A percentile compares a stretch with the other conserved stretches of the same genome.
Evolutionary conservation across 2,113 vertebrate species (phyloP).

Genomic region (Rhinolophus sinicus): DNA sequence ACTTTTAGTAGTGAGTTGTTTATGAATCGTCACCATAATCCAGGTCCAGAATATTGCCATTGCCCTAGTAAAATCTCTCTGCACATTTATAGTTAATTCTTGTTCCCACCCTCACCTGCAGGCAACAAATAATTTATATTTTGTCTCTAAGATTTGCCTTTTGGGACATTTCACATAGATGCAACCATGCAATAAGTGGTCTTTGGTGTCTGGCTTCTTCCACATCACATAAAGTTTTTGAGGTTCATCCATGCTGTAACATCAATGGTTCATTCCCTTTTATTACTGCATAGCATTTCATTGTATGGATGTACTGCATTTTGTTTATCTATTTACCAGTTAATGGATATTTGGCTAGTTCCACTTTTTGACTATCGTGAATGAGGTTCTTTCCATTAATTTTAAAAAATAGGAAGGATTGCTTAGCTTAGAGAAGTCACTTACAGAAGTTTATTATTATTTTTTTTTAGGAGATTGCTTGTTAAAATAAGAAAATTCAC

Average conservation of each 20-base stretch:
- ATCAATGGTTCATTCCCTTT: no score
- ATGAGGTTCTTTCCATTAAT: background rate
- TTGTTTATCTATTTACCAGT: background rate
- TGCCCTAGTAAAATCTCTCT: background rate
- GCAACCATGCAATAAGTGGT: no score
- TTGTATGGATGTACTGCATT: background rate
- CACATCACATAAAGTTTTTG: no score
- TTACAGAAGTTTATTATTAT: background rate
- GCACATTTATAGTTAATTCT: background rate
- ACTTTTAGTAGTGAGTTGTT: background rate
- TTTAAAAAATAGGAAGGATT: slow-evolving; percentile 1
- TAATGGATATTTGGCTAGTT: background rate
- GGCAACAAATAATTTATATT: background rate
- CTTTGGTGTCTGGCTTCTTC: background rate
- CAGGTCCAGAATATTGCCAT: background rate
- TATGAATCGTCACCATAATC: background rate
- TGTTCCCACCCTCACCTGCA: background rate
- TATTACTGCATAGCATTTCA: background rate
- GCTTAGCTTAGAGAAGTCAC: background rate
- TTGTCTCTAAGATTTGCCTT: background rate
- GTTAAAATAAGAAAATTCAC: slow-evolving; percentile 10
- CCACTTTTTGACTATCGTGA: background rate
- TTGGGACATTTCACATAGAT: background rate
- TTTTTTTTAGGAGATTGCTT: background rate
- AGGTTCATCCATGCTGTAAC: no score